Base-by-base conservation (phyloP, 2,797 vertebrate genomes). In the Sebastes cheni region DNA sequence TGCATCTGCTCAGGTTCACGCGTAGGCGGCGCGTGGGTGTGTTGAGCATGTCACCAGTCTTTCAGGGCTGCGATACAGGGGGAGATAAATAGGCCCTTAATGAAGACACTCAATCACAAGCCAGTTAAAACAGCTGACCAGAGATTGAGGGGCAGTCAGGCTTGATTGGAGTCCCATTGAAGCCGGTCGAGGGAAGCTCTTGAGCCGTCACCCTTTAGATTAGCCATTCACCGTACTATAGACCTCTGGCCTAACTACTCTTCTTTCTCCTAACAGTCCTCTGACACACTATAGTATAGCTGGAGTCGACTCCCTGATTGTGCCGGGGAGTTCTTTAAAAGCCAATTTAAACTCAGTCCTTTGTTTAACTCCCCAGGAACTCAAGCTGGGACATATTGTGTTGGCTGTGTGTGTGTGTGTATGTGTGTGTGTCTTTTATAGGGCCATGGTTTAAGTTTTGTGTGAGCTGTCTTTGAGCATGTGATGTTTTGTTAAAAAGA, bases 91-190 rank as follows among this genome's bases (percentile, higher is more conserved):
- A 85, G 90, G 86, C 68, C 60, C 74, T 90, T 95, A 95, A 95
- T 93, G 90, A 93, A 92, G 72, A 83, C 79, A 86, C 93, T 95
- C 94, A 92, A 95, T 96, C 95, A 95, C 92, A 65, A 85, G 82
- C 88, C 86, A 88, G 91, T 96, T 95, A 93, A 54, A 92, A 87
- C 87, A 90, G 83, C 91, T 94, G 91, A 93, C 90, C 81, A 79
- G 80, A 91, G 91, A 89, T 76, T 87, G 86, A 87, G 84, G 86
- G 81, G 84, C 81, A 90, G 93, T 91, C 89, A 81, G 75, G 81
- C 82, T 83, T 89, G 92, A 92, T 91, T 90, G 83, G 90, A 92
- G 77, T 70, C 36, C 85, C 36, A 88, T 94, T 93, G 90, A 94
- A 87, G 79, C 30, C 3, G 42, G 86, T 73, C 5, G 20, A 86